Conservation (phyloP, 2,888 invertebrate genomes). For the Mayetiola destructor region DNA sequence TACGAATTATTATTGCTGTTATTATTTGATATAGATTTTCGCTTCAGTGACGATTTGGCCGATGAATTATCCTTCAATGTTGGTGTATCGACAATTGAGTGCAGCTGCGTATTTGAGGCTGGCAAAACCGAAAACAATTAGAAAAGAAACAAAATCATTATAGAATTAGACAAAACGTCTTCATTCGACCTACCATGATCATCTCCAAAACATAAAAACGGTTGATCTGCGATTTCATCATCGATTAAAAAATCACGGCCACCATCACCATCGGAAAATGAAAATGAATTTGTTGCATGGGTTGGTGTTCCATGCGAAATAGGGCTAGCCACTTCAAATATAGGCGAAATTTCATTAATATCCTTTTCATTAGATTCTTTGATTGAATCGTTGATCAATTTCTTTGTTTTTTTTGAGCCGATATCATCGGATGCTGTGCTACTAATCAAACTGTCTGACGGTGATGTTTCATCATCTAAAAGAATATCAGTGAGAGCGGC, state of each 20-base stretch:
- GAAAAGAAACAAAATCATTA: not conserved
- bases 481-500: conserved; percentile 54
- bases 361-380: conserved; percentile 25
- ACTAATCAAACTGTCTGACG: conserved; percentile 59
- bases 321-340: conserved; percentile 35
- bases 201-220: conserved; percentile 64
- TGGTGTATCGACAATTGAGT: conserved; percentile 36
- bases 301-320: conserved; percentile 64
- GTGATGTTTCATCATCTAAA: conserved; percentile 70
- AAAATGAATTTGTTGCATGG: conserved; percentile 61
- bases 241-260: conserved; percentile 70
- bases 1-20: conserved; percentile 10
- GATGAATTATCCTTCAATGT: conserved; percentile 34
- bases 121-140: conserved; percentile 17
- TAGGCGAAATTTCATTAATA: conserved; percentile 34
- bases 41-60: conserved; percentile 26
- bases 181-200: conserved; percentile 25
- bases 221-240: conserved; percentile 84
- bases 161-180: not conserved
- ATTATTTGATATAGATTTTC: conserved; percentile 1
- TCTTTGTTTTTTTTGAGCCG: conserved; percentile 25
- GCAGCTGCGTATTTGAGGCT: conserved; percentile 35
- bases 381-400: conserved; percentile 19
- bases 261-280: conserved; percentile 48
- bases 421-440: conserved; percentile 31